Evolutionary conservation across 1,140 invertebrate genomes (phyloP), one percentile per base, ranked within the genome.

Genomic region (Zaprionus vittiger): DNA sequence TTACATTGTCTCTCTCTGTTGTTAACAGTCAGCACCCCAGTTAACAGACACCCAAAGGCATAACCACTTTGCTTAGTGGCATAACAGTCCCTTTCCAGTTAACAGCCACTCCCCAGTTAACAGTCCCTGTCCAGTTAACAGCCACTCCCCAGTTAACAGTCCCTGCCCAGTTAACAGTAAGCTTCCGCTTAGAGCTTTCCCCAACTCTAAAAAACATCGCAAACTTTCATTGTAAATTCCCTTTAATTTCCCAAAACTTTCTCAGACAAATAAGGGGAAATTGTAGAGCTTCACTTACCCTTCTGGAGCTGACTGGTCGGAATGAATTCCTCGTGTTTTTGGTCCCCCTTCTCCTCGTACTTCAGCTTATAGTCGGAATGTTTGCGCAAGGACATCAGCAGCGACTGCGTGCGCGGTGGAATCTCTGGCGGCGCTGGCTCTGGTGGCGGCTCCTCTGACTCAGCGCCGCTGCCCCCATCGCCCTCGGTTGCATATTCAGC

Each of bases 381-480:
- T 73, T 93, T 93, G 68, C 87, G 84, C 55, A 93, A 72, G 60
- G 94, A 91, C 52, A 94, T 94, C 59, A 95, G 94, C 49, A 95
- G 91, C 57, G 95, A 96, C 20, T 95, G 95, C 14, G 95, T 95
- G 61, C 95, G 93, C 6, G 95, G 95, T 28, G 95, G 95, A 26
- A 96, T 94, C 93, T 96, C 95, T 4, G 95, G 95, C 54, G 95
- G 95, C 49, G 95, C 95, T 31, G 95, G 95, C 79, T 96, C 95
- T 14, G 95, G 95, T 28, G 95, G 95, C 2, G 95, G 95, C 63
- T 96, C 95, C 37, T 47, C 41, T 17, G 94, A 94, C 28, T 81
- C 79, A 0, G 71, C 67, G 5, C 82, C 80, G 52, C 78, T 81
- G 49, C 67, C 38, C 6, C 7, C 47, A 17, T 17, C 47, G 3